Evolutionary conservation across 2,888 invertebrate species (phyloP), one percentile per base, ranked within the genome.

Genomic region (Heteromyza rotundicornis): DNA sequence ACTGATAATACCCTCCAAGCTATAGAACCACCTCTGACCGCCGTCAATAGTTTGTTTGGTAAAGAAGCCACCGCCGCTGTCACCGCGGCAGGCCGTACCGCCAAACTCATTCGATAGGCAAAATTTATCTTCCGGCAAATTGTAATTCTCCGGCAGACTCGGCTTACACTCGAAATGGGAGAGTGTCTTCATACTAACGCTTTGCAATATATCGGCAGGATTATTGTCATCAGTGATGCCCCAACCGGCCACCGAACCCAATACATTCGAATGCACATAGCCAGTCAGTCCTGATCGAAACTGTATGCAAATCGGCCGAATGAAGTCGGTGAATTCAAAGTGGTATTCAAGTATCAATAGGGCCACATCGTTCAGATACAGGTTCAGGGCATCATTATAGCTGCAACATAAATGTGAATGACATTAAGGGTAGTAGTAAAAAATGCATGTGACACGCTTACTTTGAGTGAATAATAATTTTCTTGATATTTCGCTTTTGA

Each of bases 231-330:
- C 57, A 17, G 47, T 44, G 7, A 52, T 57, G 7, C 72, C 71
- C 72, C 72, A 72, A 10, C 72, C 72, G 24, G 67, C 68, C 1
- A 71, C 62, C 47, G 59, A 24, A 1, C 68, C 70, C 7, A 22
- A 10, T 10, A 57, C 36, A 35, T 58, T 44, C 14, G 61, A 55
- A 16, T 12, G 14, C 2, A 65, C 56, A 1, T 19, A 50, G 10
- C 51, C 22, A 8, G 65, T 27, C 40, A 63, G 62, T 54, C 60
- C 67, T 12, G 23, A 16, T 44, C 64, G 58, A 68, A 70, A 72
- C 51, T 77, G 73, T 7, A 76, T 65, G 64, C 83, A 83, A 5
- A 82, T 76, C 19, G 81, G 80, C 59, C 77, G 77, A 3, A 82
- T 79, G 20, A 76, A 70, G 32, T 67, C 64, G 1, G 78, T 74